phyloP scores from a whole-genome alignment of 1,140 invertebrate species.

The Habropoda laboriosa region DNA sequence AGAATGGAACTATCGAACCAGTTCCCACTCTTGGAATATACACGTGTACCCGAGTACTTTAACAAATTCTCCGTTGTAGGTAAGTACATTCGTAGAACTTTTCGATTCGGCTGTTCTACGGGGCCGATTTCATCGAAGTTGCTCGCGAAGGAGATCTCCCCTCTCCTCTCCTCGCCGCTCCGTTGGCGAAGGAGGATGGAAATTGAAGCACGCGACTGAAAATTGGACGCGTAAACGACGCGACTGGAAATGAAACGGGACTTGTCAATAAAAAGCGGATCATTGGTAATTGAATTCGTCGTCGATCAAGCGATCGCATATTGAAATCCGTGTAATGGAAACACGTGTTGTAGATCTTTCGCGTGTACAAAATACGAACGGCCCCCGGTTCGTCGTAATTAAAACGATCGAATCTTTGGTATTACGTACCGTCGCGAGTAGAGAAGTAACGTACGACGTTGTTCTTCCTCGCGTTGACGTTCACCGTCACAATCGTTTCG shows the following conservation, averaged over 20 bases:
- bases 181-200: not conserved
- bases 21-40: too few species aligned
- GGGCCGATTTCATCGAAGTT: not conserved
- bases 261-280: slow-evolving; percentile 51
- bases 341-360: slow-evolving; percentile 17
- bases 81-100: not conserved
- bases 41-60: not conserved
- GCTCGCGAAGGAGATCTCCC: not conserved
- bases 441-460: not conserved
- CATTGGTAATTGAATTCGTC: slow-evolving; percentile 63
- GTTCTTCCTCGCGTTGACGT: not conserved
- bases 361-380: not conserved
- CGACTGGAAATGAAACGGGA: slow-evolving; percentile 10
- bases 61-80: not conserved
- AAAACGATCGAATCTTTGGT: not conserved
- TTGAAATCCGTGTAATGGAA: slow-evolving; percentile 57
- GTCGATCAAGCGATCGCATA: slow-evolving; percentile 20
- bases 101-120: not conserved
- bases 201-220: not conserved
- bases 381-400: not conserved
- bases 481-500: not conserved
- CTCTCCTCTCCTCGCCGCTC: too few species aligned
- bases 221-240: slow-evolving; percentile 7
- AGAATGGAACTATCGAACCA: too few species aligned
- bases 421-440: too few species aligned